These are phyloP conservation scores for Eira barbara DNA, from an alignment of 2,113 vertebrate genomes.

Conservation along the genomic window DNA sequence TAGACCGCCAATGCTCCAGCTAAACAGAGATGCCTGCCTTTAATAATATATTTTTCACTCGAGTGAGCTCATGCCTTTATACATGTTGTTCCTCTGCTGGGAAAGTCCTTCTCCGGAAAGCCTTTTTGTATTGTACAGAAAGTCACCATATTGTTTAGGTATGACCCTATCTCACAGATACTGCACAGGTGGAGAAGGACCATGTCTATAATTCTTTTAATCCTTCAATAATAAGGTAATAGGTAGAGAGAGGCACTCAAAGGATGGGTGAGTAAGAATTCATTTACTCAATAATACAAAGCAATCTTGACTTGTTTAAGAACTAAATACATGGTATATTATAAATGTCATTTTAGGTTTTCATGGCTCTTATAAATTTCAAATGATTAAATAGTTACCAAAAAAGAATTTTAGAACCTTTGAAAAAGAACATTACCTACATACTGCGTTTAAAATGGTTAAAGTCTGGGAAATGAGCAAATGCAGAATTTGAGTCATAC, in stretches of 20 bases:
- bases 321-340: neutral
- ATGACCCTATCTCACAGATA: neutral
- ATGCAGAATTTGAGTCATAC: constrained; percentile 19
- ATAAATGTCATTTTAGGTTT: neutral
- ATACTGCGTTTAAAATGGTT: neutral
- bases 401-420: neutral
- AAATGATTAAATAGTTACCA: constrained; percentile 1
- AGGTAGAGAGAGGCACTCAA: neutral
- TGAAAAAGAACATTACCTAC: neutral
- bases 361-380: constrained; percentile 27
- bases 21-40: neutral
- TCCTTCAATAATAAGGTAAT: neutral
- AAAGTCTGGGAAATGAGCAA: constrained; percentile 45
- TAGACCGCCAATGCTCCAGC: neutral
- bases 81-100: neutral
- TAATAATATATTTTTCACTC: neutral
- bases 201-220: neutral
- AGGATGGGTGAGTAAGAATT: neutral
- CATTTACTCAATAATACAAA: neutral
- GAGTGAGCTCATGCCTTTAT: neutral
- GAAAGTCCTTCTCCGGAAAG: neutral
- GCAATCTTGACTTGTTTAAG: neutral
- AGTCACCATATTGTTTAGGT: neutral
- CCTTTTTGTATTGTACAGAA: neutral
- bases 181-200: neutral